A percentile compares a stretch with the other conserved stretches of the same genome.
Evolutionary conservation across 2,888 invertebrate genomes (phyloP).

Genomic region (Yponomeuta sedellus): DNA sequence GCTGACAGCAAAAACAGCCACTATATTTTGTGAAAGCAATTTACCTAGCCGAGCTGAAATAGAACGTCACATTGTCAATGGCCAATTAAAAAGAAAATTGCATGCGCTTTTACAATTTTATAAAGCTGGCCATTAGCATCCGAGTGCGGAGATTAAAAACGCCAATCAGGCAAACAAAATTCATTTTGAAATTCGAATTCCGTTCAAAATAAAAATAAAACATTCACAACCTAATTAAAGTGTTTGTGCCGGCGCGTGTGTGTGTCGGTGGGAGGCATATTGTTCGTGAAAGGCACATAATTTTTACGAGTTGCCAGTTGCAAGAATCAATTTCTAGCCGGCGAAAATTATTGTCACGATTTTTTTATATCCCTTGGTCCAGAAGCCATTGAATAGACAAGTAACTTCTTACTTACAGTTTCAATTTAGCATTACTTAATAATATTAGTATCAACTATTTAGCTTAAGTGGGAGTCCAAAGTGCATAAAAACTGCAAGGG

Average conservation of each 20-base stretch:
- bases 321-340: background rate
- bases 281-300: background rate
- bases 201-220: conserved; percentile 51
- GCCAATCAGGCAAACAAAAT: conserved; percentile 17
- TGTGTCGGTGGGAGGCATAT: background rate
- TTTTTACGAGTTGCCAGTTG: conserved; percentile 5
- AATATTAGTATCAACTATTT: too few species aligned
- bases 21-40: background rate
- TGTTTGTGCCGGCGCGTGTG: conserved; percentile 7
- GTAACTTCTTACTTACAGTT: too few species aligned
- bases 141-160: conserved; percentile 14
- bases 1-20: too few species aligned
- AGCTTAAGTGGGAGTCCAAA: too few species aligned
- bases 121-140: conserved; percentile 13
- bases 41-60: background rate
- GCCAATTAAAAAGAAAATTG: background rate
- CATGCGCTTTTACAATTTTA: conserved; percentile 12
- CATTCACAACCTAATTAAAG: conserved; percentile 65
- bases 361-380: background rate
- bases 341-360: background rate
- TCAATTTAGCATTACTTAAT: too few species aligned
- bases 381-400: too few species aligned
- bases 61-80: background rate
- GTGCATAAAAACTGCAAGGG: too few species aligned
- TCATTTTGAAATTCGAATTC: conserved; percentile 32